phyloP scores from a whole-genome alignment of 2,797 vertebrate species.

The Ceryle rudis region DNA sequence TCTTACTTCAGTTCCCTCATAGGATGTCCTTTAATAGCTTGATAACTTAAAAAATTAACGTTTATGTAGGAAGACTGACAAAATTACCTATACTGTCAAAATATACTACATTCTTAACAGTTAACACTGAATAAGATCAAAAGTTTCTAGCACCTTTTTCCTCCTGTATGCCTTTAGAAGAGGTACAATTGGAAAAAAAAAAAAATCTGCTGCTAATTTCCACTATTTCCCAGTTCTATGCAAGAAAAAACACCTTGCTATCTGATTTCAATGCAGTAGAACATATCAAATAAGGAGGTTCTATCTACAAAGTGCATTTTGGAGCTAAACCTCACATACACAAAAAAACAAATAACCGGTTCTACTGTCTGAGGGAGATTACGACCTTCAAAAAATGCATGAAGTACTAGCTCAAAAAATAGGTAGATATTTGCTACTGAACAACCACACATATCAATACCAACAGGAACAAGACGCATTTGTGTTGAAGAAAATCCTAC shows the following conservation, averaged over 20 bases:
- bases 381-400: background rate
- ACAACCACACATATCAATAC: background rate
- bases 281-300: background rate
- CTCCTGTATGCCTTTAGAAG: background rate
- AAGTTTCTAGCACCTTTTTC: background rate
- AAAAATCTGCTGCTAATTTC: background rate
- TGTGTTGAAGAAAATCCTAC: background rate
- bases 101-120: background rate
- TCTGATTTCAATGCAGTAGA: background rate
- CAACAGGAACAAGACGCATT: background rate
- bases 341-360: background rate
- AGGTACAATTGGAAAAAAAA: background rate
- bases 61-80: background rate
- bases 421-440: background rate
- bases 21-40: background rate
- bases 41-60: background rate
- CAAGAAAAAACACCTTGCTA: background rate
- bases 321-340: background rate
- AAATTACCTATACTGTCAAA: background rate
- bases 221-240: background rate
- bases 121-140: background rate
- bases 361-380: background rate
- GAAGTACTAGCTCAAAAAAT: background rate
- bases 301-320: background rate
- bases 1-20: background rate